phyloP scores from a whole-genome alignment of 2,797 vertebrate genomes.

The Strix occidentalis region DNA sequence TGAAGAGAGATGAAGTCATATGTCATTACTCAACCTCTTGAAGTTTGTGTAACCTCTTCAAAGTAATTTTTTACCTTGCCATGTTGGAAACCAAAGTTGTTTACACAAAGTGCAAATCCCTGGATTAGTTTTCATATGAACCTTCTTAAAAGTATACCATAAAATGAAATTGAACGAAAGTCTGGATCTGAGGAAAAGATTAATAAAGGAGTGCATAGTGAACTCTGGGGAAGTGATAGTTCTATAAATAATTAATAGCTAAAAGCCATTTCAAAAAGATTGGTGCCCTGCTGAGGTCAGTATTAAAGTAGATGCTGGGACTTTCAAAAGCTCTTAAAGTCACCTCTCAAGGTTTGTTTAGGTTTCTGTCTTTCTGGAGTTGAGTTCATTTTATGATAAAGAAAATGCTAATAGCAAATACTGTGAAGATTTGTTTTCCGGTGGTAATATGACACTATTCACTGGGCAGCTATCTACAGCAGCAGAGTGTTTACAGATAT shows the following conservation, averaged over 20 bases:
- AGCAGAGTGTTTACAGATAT: constrained; percentile 57
- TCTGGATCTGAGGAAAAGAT: constrained; percentile 17
- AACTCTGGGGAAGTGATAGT: constrained; percentile 12
- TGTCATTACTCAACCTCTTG: constrained; percentile 20
- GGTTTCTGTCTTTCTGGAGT: constrained; percentile 32
- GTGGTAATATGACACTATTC: constrained; percentile 32
- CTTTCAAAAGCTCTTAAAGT: constrained; percentile 51
- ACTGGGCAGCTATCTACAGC: constrained; percentile 7
- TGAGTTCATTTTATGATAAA: constrained; percentile 41
- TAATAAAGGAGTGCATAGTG: constrained; percentile 21
- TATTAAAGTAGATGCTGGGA: constrained; percentile 8
- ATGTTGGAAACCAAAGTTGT: constrained; percentile 38
- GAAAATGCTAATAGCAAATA: constrained; percentile 44
- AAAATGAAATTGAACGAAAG: constrained; percentile 53
- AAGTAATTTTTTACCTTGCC: constrained; percentile 36
- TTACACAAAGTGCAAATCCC: constrained; percentile 37
- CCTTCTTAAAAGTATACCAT: constrained; percentile 25
- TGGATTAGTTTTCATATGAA: constrained; percentile 43
- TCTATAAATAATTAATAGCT: constrained; percentile 61
- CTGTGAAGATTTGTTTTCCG: constrained; percentile 33
- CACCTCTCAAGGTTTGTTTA: constrained; percentile 54
- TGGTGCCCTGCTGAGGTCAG: constrained; percentile 31
- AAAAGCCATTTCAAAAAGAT: constrained; percentile 44
- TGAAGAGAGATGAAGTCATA: constrained; percentile 15
- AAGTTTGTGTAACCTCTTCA: constrained; percentile 52